Conservation (phyloP, 2,797 vertebrate genomes). For the Anabacerthia variegaticeps region DNA sequence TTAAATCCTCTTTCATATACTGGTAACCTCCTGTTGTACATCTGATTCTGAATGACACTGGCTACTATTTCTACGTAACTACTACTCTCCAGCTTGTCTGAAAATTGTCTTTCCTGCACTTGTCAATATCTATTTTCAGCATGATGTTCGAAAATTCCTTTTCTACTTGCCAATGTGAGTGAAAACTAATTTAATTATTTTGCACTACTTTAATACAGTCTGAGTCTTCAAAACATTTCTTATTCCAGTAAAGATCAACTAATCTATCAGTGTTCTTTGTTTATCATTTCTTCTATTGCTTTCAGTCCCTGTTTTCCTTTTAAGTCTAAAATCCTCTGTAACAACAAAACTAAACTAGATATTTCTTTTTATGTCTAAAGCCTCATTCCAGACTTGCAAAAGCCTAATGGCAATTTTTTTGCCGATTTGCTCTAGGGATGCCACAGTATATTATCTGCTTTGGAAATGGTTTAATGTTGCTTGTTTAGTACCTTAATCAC, state of each 20-base stretch:
- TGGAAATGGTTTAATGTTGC: neutral
- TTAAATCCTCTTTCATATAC: neutral
- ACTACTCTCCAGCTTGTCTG: neutral
- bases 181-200: neutral
- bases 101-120: neutral
- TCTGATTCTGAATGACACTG: neutral
- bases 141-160: neutral
- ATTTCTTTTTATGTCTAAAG: neutral
- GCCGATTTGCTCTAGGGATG: neutral
- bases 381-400: neutral
- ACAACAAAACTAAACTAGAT: neutral
- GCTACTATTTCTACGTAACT: neutral
- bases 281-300: neutral
- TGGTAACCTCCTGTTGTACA: neutral
- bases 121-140: neutral
- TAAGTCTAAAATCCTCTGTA: neutral
- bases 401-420: neutral
- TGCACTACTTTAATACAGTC: neutral
- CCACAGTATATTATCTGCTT: neutral
- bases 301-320: neutral
- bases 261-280: neutral
- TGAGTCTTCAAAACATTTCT: neutral
- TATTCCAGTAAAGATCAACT: neutral
- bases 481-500: neutral
- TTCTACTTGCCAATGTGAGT: neutral